phyloP scores from a whole-genome alignment of 2,888 invertebrate species.

The Rotaria socialis region DNA sequence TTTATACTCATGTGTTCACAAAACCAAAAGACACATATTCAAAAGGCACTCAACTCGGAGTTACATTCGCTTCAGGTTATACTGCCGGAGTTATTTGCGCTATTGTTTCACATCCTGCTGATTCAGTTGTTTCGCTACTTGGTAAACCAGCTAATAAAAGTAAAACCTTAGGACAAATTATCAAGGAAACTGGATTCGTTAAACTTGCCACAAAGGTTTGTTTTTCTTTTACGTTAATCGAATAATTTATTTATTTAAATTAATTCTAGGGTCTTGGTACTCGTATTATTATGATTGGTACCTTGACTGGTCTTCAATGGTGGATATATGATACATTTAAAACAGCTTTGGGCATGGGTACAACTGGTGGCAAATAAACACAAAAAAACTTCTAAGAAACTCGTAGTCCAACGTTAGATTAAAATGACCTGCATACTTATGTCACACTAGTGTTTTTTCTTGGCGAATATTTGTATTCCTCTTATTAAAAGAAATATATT shows the following conservation, averaged over 20 bases:
- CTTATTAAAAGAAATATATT: too few relatives aligned
- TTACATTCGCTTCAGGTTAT: conserved; percentile 25
- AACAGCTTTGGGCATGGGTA: conserved; percentile 2
- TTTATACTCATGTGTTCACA: conserved; percentile 11
- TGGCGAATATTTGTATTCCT: too few relatives aligned
- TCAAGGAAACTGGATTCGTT: neutral
- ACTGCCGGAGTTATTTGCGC: conserved; percentile 25
- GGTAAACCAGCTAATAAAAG: conserved; percentile 30
- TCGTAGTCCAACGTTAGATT: too few relatives aligned
- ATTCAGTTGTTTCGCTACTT: conserved; percentile 9
- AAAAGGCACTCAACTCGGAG: neutral
- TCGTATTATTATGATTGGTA: conserved; percentile 17
- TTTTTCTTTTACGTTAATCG: neutral
- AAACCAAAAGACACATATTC: neutral
- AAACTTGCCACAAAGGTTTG: conserved; percentile 32
- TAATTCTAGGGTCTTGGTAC: conserved; percentile 21
- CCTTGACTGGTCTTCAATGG: conserved; percentile 20
- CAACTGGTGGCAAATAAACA: conserved; percentile 28
- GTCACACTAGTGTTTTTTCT: too few relatives aligned
- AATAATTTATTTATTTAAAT: neutral
- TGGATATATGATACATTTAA: conserved; percentile 20
- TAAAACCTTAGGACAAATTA: conserved; percentile 14
- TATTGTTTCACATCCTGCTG: conserved; percentile 28
- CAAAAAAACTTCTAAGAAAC: too few relatives aligned
- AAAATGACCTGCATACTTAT: too few relatives aligned